Base-by-base conservation (phyloP, 2,113 vertebrate species). In the Butorides virescens region DNA sequence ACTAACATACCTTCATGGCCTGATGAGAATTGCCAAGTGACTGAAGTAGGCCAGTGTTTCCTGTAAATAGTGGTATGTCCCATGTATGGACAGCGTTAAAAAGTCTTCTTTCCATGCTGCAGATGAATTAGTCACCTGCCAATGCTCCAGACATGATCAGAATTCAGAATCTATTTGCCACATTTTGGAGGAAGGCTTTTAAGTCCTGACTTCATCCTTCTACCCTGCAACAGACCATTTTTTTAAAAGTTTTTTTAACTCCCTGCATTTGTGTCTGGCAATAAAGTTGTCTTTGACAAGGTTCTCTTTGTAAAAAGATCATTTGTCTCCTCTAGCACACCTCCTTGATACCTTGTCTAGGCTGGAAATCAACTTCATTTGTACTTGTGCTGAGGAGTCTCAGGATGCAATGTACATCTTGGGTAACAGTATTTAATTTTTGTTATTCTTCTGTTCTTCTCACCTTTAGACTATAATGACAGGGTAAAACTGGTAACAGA, bases 131-230 rank as follows among this genome's bases (percentile, higher is more conserved):
- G 44, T 63, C 81, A 90, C 92, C 55, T 94, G 94, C 58, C 1
- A 36, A 79, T 2, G 2, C 72, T 83, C 47, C 74, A 85, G 86
- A 90, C 77, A 74, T 1, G 18, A 73, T 59, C 42, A 91, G 78
- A 95, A 88, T 59, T 83, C 89, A 71, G 72, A 92, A 96, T 93
- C 80, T 88, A 77, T 95, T 92, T 16, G 63, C 90, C 95, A 96
- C 71, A 58, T 66, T 96, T 90, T 59, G 74, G 32, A 94, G 59
- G 87, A 91, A 95, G 88, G 87, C 63, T 96, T 93, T 97, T 59
- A 94, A 96, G 62, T 83, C 81, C 44, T 53, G 75, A 63, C 42
- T 87, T 85, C 27, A 79, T 63, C 74, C 37, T 91, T 58, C 84
- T 77, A 25, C 42, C 27, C 42, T 90, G 26, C n/a, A 72, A 23